Evolutionary conservation across 2,113 vertebrate species (phyloP).

Genomic region (Crocuta crocuta): DNA sequence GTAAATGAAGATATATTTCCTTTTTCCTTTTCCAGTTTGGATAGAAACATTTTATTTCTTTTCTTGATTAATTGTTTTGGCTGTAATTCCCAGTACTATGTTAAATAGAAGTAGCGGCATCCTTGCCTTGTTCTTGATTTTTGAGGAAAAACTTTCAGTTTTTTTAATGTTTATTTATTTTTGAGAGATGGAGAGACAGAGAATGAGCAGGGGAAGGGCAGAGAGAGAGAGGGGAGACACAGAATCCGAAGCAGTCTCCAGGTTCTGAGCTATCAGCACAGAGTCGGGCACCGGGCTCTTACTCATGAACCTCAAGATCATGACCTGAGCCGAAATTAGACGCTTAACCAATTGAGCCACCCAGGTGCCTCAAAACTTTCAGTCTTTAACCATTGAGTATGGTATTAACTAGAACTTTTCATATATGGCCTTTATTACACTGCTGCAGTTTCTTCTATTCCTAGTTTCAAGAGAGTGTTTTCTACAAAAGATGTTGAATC

Average conservation of each 20-base stretch:
- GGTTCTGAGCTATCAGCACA: too few relatives aligned
- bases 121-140: background rate
- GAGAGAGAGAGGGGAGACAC: too few relatives aligned
- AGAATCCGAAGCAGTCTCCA: too few relatives aligned
- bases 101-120: background rate
- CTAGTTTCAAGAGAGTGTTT: background rate
- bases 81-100: background rate
- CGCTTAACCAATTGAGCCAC: too few relatives aligned
- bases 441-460: background rate
- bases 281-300: too few relatives aligned
- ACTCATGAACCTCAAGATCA: too few relatives aligned
- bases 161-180: background rate
- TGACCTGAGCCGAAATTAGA: too few relatives aligned
- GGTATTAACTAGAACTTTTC: background rate
- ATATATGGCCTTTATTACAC: background rate
- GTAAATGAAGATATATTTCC: background rate
- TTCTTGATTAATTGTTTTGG: background rate
- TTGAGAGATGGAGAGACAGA: too few relatives aligned
- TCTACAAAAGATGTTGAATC: background rate
- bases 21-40: background rate
- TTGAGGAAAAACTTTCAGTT: background rate
- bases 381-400: background rate
- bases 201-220: too few relatives aligned
- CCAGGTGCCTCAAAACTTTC: background rate
- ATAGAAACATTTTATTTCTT: background rate